phyloP scores from a whole-genome alignment of 2,113 vertebrate genomes.

The Phaethornis superciliosus region DNA sequence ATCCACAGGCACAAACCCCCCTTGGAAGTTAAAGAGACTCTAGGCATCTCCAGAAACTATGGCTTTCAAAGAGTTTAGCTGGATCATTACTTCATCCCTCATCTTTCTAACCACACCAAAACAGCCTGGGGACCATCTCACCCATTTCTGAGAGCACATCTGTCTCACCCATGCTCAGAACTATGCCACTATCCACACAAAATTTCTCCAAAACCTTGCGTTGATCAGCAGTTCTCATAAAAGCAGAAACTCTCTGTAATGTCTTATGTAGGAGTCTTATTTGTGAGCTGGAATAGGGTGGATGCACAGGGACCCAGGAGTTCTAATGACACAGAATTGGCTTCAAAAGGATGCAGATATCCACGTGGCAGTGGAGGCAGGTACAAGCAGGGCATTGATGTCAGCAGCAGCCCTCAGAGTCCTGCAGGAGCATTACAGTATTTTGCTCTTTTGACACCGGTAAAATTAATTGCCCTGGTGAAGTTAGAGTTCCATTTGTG shows the following conservation, averaged over 20 bases:
- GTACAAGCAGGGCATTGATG: not conserved
- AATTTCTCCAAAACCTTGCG: not conserved
- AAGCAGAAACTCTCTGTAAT: not conserved
- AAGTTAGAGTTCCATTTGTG: not conserved
- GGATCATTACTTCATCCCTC: not conserved
- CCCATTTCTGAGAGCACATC: not conserved
- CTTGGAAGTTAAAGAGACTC: not conserved
- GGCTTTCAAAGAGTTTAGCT: not conserved
- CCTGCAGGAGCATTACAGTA: not conserved
- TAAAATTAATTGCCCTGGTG: not conserved
- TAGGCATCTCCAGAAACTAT: not conserved
- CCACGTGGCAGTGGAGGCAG: accelerated
- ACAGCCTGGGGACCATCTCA: not conserved
- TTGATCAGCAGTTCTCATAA: not conserved
- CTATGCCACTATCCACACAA: not conserved
- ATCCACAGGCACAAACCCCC: not conserved
- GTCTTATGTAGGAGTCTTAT: not conserved
- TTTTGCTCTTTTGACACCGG: not conserved
- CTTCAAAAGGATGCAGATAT: not conserved
- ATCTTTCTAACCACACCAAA: not conserved
- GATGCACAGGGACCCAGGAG: accelerated
- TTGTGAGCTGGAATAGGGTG: not conserved
- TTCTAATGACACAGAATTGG: not conserved
- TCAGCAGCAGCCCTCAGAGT: not conserved
- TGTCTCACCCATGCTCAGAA: not conserved